A percentile compares a stretch with the other conserved stretches of the same genome.
Conservation (phyloP, 35 echinoderm and acorn worm genomes). For the Antedon bifida region DNA sequence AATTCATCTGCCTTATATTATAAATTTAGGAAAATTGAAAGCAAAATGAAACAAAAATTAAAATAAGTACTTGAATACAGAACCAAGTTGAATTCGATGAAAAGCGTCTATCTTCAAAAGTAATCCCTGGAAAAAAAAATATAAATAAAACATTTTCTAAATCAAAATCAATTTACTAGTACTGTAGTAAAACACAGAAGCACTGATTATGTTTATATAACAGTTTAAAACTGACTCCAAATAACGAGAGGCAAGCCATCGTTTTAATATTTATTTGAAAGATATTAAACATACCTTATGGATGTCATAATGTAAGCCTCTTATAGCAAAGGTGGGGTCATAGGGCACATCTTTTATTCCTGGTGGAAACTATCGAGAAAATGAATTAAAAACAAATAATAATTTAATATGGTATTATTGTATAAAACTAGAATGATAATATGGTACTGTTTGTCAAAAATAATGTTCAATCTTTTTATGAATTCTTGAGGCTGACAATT, state of each 20-base stretch:
- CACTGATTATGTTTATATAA: too few species aligned
- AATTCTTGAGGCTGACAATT: too few species aligned
- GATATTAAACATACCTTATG: conserved; percentile 30
- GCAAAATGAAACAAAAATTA: neutral
- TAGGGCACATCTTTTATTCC: conserved; percentile 79
- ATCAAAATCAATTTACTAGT: neutral
- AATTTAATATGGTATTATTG: too few species aligned
- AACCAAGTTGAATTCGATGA: conserved; percentile 81
- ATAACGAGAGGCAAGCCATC: too few species aligned
- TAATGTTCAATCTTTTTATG: too few species aligned
- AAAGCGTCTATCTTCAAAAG: conserved; percentile 94
- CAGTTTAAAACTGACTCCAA: too few species aligned
- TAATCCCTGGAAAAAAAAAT: conserved; percentile 34
- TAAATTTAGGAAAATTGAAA: too few species aligned
- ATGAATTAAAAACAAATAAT: neutral
- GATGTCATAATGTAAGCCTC: conserved; percentile 93
- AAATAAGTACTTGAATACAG: conserved; percentile 43
- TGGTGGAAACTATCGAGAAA: conserved; percentile 59
- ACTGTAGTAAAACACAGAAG: too few species aligned
- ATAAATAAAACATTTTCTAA: neutral
- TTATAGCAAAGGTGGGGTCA: conserved; percentile 76
- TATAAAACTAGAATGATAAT: too few species aligned
- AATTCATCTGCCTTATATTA: too few species aligned
- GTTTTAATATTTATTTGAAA: too few species aligned
- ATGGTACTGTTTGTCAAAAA: too few species aligned